Evolutionary conservation across 2,113 vertebrate species (phyloP), one percentile per base, ranked within the genome.

Genomic region (Archocentrus centrarchus): DNA sequence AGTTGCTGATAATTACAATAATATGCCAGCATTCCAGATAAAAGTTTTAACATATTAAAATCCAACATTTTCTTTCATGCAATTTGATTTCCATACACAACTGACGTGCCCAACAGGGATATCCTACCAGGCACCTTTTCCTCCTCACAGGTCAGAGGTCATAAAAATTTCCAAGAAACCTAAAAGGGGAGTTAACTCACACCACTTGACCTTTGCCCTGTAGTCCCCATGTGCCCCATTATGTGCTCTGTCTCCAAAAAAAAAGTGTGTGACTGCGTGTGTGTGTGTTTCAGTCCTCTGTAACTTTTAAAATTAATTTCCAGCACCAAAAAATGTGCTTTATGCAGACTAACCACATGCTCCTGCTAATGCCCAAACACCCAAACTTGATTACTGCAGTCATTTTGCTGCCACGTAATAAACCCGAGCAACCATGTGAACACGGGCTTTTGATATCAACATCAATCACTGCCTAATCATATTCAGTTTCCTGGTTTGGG

Each of bases 201-300:
- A 86, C 86, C 83, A 91, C 93, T 95, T 94, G 93, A 94, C 94
- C 93, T 70, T 62, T 94, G 90, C 20, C 89, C 92, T 35, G 37
- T 24, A 59, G 77, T 13, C 85, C 91, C 85, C 83, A 50, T 84
- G 88, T 75, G 84, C 77, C 86, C 87, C 59, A 83, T 89, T 86
- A 85, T 79, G 59, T 20, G 35, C 64, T 77, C 60, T 61, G 75
- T 84, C 80, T 82, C 35, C 50, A 68, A 47, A 47, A 68, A 66
- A 50, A 88, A 77, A 75, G 27, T 27, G 37, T 68, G 22, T 82
- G 4, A 22, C 55, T 61, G 27, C 50, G 11, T 77, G 7, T 63
- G 7, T 63, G 7, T 53, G 27, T 59, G 60, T 55, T 39, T 87
- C 35, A 58, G 13, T 76, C 50, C 39, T 81, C 11, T 37, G 1